Percentiles rank a stretch among this genome's conserved stretches.
Conservation (phyloP, 1,140 invertebrate genomes). For the Vanessa atalanta region DNA sequence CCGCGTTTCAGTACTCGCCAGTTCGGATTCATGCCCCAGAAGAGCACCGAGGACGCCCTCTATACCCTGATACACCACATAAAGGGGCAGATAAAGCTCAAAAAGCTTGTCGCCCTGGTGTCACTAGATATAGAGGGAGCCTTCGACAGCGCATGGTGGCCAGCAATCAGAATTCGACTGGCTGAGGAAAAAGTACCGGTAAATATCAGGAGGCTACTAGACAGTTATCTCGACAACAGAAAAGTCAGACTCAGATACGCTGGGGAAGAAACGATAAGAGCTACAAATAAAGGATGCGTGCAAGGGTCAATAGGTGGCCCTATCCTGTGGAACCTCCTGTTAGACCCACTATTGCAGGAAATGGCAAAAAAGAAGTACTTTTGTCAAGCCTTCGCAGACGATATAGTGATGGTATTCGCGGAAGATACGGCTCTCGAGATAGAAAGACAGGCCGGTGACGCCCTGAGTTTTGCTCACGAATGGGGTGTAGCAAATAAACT, state of each 20-base stretch:
- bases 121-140: neutral
- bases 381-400: neutral
- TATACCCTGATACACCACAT: conserved; percentile 4
- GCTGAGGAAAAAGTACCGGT: neutral
- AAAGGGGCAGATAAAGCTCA: neutral
- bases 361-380: neutral
- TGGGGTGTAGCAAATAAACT: neutral
- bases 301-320: neutral
- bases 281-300: neutral
- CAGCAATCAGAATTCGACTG: neutral
- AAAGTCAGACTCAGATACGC: neutral
- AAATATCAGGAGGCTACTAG: neutral
- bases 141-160: neutral
- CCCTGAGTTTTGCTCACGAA: neutral
- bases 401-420: neutral
- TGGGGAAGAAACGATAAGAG: neutral
- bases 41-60: neutral
- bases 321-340: neutral
- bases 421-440: neutral
- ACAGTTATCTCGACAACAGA: neutral
- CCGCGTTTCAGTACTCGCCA: conserved; percentile 1
- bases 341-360: neutral
- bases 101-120: neutral
- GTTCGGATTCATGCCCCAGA: neutral
- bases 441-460: neutral